Percentiles rank a stretch among this genome's conserved stretches.
Evolutionary conservation across 2,888 invertebrate genomes (phyloP).

Genomic region (Gymnosoma rotundatum): DNA sequence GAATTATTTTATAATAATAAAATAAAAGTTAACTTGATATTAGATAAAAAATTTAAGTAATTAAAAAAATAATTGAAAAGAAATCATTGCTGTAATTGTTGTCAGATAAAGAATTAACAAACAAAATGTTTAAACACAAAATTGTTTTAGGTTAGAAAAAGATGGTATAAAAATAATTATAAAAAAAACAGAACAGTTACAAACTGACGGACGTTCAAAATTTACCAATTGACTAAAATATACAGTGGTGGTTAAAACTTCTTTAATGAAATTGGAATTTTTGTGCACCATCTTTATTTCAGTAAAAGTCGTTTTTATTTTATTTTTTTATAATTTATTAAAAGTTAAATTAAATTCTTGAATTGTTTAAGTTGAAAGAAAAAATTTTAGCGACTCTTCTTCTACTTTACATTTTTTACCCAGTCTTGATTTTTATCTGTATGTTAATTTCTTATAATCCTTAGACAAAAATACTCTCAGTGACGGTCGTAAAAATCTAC

Average conservation of each 20-base stretch:
- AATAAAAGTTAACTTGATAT: conserved; percentile 54
- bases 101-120: conserved; percentile 50
- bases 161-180: neutral
- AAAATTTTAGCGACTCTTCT: too few species aligned
- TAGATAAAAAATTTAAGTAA: conserved; percentile 17
- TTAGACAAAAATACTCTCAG: too few species aligned
- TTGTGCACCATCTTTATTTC: neutral
- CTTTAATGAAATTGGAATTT: neutral
- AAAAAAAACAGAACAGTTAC: neutral
- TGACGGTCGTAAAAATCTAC: too few species aligned
- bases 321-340: too few species aligned
- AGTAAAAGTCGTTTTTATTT: too few species aligned
- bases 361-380: too few species aligned
- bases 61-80: conserved; percentile 3
- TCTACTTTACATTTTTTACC: too few species aligned
- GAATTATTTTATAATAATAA: conserved; percentile 25
- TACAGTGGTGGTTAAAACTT: neutral
- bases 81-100: conserved; percentile 48
- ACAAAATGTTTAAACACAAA: neutral
- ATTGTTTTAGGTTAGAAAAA: conserved; percentile 40
- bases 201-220: neutral
- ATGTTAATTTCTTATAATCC: too few species aligned
- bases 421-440: too few species aligned
- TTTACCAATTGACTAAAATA: neutral
- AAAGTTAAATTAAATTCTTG: too few species aligned